Evolutionary conservation across 2,797 vertebrate species (phyloP).

Genomic region (Phyllotis vaccarum): DNA sequence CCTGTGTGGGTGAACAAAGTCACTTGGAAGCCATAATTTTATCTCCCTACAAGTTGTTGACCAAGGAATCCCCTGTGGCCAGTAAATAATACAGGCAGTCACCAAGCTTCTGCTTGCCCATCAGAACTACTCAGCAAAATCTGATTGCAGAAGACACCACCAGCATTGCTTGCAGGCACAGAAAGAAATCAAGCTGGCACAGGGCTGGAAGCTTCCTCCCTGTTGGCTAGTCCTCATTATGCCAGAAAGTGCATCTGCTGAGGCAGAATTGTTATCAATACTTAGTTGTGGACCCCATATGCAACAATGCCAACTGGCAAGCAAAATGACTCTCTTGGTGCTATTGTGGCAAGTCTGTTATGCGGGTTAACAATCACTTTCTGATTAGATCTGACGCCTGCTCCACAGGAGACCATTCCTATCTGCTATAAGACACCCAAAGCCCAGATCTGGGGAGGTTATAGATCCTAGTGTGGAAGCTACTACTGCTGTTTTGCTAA

Average conservation of each 20-base stretch:
- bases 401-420: no score
- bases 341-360: background rate
- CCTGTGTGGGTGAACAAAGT: background rate
- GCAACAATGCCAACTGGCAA: background rate
- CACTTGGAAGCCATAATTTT: background rate
- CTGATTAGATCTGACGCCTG: background rate
- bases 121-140: background rate
- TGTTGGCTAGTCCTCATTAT: background rate
- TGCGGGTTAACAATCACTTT: background rate
- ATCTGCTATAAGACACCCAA: background rate
- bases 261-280: background rate
- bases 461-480: background rate
- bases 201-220: background rate
- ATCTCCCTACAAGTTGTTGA: background rate
- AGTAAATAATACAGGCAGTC: background rate
- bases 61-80: background rate
- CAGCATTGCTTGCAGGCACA: background rate
- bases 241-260: background rate
- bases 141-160: background rate
- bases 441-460: background rate
- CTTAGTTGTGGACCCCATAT: background rate
- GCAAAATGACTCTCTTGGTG: background rate
- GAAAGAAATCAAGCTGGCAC: background rate
- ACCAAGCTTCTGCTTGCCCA: background rate
- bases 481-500: background rate